phyloP scores from a whole-genome alignment of 2,113 vertebrate genomes.

The Guaruba guarouba region DNA sequence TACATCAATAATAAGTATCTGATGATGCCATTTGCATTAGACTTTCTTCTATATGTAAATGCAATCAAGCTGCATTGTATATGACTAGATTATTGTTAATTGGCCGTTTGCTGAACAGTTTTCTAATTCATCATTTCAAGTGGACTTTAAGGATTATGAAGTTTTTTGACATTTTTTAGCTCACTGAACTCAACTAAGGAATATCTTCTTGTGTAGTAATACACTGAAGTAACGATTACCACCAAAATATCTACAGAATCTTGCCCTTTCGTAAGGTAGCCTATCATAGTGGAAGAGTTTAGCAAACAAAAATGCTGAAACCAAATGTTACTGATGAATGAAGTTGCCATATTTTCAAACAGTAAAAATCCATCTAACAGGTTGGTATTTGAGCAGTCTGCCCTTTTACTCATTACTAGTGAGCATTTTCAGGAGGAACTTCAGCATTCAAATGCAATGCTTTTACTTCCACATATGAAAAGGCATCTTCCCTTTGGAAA shows the following conservation, averaged over 20 bases:
- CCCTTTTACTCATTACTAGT: neutral
- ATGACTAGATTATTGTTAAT: conserved; percentile 43
- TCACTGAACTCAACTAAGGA: neutral
- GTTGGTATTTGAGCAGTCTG: neutral
- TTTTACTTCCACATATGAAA: neutral
- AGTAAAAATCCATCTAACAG: neutral
- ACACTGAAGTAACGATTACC: conserved; percentile 1
- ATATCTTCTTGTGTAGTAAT: neutral
- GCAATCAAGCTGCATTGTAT: conserved; percentile 58
- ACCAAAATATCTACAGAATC: neutral
- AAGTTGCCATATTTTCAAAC: neutral
- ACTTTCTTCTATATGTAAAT: conserved; percentile 42
- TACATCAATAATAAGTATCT: neutral
- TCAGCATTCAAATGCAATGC: neutral
- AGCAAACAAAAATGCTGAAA: neutral
- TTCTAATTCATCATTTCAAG: conserved; percentile 19
- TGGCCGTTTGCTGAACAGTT: neutral
- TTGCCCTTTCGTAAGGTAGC: neutral
- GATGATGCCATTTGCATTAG: conserved; percentile 24
- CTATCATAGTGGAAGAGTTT: neutral
- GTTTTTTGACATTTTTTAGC: conserved; percentile 7
- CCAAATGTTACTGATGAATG: neutral
- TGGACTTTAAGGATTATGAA: conserved; percentile 27
- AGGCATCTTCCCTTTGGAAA: neutral
- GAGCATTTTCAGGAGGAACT: neutral